Evolutionary conservation across 92 coral and sea anemone species (phyloP), one percentile per base, ranked within the genome.

Genomic region (Blastomussa wellsi): DNA sequence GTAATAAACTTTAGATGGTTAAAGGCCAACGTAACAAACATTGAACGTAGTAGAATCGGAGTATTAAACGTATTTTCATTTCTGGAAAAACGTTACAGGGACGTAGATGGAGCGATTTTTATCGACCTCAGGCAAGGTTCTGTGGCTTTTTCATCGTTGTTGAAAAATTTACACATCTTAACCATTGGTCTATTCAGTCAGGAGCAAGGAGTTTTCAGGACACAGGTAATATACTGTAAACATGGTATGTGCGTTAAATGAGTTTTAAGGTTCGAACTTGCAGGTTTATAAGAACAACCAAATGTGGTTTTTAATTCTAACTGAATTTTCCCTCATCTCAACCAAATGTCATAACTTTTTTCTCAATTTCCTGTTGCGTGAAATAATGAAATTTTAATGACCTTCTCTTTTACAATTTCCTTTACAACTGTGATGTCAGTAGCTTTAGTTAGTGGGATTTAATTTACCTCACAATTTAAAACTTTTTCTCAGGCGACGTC

Each of bases 141-240:
- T 28, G 31, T 80, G 17, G 84, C 42, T 44, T 68, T 80, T 8
- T 44, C 76, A 26, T 80, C 84, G 7, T 31, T 80, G 26, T 22
- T 80, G 75, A 62, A 80, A 44, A 44, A 28, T 28, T 42, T 29
- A 17, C 41, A 67, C 76, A 29, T 80, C 76, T 19, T 49, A 68
- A 80, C 84, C 4, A 16, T 80, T 65, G 84, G 84, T 37, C 29
- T 80, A 20, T 80, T 80, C n/a, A n/a, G n/a, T 66, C 84, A 80
- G 44, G 75, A 68, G 35, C 51, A 80, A 65, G 53, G 26, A 24
- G 38, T 28, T 31, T 36, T 68, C 33, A 60, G 24, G 47, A 80
- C 84, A 10, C 32, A 80, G 84, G 84, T 80, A 60, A 79, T 8
- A n/a, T n/a, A n/a, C n/a, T n/a, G n/a, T n/a, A 32, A 32, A 67